These are phyloP conservation scores for Myiozetetes cayanensis DNA, from an alignment of 2,113 vertebrate species.

Conservation along the genomic window DNA sequence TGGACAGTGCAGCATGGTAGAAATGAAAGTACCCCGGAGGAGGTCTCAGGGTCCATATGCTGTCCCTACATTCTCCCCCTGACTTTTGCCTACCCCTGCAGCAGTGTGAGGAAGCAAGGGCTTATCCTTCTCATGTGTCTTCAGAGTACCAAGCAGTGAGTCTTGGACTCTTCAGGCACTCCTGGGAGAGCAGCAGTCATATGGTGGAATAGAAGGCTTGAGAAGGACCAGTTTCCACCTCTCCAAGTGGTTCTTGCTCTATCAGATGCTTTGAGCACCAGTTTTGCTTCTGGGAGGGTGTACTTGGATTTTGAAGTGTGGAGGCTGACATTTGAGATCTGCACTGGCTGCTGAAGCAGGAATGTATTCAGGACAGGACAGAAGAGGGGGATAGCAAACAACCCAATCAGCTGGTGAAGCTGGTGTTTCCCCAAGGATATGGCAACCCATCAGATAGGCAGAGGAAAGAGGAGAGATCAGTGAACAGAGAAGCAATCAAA, in stretches of 20 bases:
- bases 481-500: not conserved
- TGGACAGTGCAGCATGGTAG: not conserved
- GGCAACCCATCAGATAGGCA: not conserved
- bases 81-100: not conserved
- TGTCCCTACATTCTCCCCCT: not conserved
- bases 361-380: fast-evolving
- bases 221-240: not conserved
- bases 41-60: fast-evolving
- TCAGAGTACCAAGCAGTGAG: not conserved
- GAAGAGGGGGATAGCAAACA: not conserved
- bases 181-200: not conserved
- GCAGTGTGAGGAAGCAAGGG: not conserved
- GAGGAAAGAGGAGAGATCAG: not conserved
- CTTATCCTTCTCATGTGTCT: not conserved
- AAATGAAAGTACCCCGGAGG: not conserved
- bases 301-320: not conserved
- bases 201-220: not conserved
- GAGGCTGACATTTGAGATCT: not conserved
- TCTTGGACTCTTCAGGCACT: not conserved
- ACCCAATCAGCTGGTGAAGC: not conserved
- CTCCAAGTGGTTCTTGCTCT: not conserved
- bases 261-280: not conserved
- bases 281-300: not conserved
- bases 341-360: not conserved
- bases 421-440: not conserved